These are phyloP conservation scores for Elysia crispata DNA, from an alignment of 2,888 invertebrate species.

Conservation along the genomic window DNA sequence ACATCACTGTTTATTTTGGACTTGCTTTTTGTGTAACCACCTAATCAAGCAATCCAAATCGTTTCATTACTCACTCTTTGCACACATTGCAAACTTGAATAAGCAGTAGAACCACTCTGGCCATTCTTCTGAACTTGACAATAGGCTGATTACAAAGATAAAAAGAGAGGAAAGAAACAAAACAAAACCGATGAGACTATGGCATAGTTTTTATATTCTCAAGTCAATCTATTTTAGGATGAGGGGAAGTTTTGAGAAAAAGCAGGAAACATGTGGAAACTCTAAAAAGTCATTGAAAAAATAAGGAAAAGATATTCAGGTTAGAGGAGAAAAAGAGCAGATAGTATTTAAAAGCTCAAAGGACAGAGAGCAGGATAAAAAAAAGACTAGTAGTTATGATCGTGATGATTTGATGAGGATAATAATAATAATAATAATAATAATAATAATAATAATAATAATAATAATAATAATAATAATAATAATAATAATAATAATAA, in stretches of 20 bases:
- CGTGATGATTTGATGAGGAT: neutral
- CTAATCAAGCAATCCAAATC: no score
- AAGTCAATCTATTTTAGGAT: no score
- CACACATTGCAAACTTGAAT: slow-evolving; percentile 71
- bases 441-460: no score
- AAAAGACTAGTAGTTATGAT: neutral
- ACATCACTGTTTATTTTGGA: no score
- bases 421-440: no score
- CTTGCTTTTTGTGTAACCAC: no score
- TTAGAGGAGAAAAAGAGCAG: neutral
- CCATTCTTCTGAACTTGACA: slow-evolving; percentile 66
- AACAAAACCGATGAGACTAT: no score
- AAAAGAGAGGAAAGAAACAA: neutral
- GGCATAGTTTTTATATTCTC: no score
- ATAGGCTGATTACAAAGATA: slow-evolving; percentile 63
- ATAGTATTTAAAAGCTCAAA: neutral
- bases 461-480: neutral
- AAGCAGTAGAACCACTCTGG: slow-evolving; percentile 66
- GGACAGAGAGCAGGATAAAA: neutral
- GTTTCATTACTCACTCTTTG: slow-evolving; percentile 66
- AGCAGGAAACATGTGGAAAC: neutral
- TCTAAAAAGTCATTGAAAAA: slow-evolving; percentile 17
- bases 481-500: neutral
- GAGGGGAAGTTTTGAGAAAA: slow-evolving; percentile 10
- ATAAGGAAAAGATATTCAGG: neutral